Base-by-base conservation (phyloP, 2,113 vertebrate genomes). In the Onychorhynchus coronatus region DNA sequence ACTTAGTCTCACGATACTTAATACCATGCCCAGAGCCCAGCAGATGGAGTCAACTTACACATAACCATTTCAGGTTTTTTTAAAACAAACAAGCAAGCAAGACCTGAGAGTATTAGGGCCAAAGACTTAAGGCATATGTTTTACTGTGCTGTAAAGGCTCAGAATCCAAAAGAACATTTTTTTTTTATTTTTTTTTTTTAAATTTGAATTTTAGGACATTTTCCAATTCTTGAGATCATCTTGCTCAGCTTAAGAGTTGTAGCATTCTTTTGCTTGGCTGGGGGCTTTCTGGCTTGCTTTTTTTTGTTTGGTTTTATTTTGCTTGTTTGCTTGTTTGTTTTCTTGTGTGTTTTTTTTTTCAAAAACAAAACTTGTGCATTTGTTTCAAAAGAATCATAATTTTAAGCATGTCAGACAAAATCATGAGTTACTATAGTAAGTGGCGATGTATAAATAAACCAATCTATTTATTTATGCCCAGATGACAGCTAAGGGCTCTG, bases 371-470 rank as follows among this genome's bases (percentile, higher is more conserved):
- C n/a, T 61, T 61, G 2, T 50, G n/a, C 37, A 53, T 92, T 91
- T 61, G 4, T 80, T 94, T 86, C 50, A 84, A 80, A 47, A 83
- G 37, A 80, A 35, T 49, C 56, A 27, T 75, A 20, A 33, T 94
- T 77, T 89, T 55, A 67, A 80, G 63, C 63, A 73, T 61, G 49
- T 44, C 35, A 91, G 83, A 73, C 28, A 50, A 88, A 88, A 85
- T 87, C 78, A 62, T 20, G 46, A 78, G 61, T 46, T 81, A 39
- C 39, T 71, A 23, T 53, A 85, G 66, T 76, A 91, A 95, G 87
- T 83, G 63, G 44, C 21, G 70, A 90, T 88, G 83, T 95, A 55
- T 80, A 96, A 97, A 97, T 86, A 95, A 96, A 42, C 39, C 16
- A 41, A 42, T 59, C 50, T 91, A 42, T 35, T 90, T 81, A 65